A percentile compares a stretch with the other conserved stretches of the same genome.
Conservation (phyloP, 2,888 invertebrate genomes). For the Gerris lacustris region DNA sequence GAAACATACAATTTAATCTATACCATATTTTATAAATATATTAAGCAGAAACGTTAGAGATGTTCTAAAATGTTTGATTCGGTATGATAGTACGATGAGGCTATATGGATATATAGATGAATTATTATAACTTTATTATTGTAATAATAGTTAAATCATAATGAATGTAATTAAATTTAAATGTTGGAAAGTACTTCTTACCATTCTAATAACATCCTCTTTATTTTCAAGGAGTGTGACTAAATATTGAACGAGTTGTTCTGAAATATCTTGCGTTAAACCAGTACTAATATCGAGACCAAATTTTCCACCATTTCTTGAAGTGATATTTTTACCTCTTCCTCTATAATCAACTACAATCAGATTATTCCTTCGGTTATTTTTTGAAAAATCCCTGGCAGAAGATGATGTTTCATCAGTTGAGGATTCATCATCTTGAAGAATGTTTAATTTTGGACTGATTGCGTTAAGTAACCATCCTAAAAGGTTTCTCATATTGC, state of each 20-base stretch:
- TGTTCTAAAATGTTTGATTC: too few species aligned
- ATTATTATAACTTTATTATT: too few species aligned
- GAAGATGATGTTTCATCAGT: too few species aligned
- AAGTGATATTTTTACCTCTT: background rate
- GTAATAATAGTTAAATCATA: too few species aligned
- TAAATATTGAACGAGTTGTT: background rate
- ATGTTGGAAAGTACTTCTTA: background rate
- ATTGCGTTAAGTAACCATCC: background rate
- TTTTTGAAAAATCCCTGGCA: too few species aligned
- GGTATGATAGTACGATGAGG: too few species aligned
- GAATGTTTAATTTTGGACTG: background rate
- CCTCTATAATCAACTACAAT: background rate
- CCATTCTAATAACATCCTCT: background rate
- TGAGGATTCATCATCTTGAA: too few species aligned
- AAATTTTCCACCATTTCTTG: background rate
- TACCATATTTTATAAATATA: too few species aligned
- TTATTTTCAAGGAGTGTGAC: background rate
- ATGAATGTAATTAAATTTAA: background rate
- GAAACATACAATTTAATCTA: too few species aligned
- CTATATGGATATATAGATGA: too few species aligned
- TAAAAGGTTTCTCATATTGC: background rate
- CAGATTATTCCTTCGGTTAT: background rate
- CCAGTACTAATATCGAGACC: background rate
- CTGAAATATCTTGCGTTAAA: background rate
- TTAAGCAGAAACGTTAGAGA: too few species aligned